These are phyloP conservation scores for Eudasyphora cyanicolor DNA, from an alignment of 2,888 invertebrate species.

Conservation along the genomic window DNA sequence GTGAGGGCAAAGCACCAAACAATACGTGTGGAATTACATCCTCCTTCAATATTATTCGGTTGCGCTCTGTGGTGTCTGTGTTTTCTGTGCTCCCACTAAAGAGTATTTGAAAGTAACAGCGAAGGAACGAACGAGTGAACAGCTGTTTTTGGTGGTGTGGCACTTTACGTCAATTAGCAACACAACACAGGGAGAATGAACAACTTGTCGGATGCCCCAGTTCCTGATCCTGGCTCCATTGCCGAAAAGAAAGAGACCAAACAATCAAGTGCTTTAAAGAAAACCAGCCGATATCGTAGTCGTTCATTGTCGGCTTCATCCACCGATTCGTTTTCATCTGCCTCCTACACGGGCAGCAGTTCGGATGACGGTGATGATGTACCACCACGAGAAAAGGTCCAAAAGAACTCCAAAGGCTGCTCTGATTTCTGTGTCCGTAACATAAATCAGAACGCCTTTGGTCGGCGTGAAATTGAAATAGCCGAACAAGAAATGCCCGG, in stretches of 20 bases:
- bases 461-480: slow-evolving; percentile 97
- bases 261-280: slow-evolving; percentile 89
- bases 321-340: slow-evolving; percentile 96
- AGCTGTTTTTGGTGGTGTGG: slow-evolving; percentile 46
- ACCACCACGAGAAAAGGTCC: slow-evolving; percentile 95
- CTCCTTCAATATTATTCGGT: neutral
- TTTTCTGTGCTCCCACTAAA: neutral
- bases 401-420: slow-evolving; percentile 91
- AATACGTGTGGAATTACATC: neutral
- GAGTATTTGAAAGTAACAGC: neutral
- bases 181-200: slow-evolving; percentile 69
- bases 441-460: slow-evolving; percentile 93
- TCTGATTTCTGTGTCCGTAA: slow-evolving; percentile 97
- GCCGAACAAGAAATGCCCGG: slow-evolving; percentile 99
- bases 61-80: neutral
- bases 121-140: neutral
- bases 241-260: slow-evolving; percentile 72
- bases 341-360: slow-evolving; percentile 87
- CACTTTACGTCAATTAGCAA: slow-evolving; percentile 8
- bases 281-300: slow-evolving; percentile 92
- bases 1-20: slow-evolving; percentile 49
- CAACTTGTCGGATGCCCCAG: slow-evolving; percentile 76
- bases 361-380: slow-evolving; percentile 97
- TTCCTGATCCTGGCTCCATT: slow-evolving; percentile 77
- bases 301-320: slow-evolving; percentile 96